These are phyloP conservation scores for Arothron firmamentum DNA, from an alignment of 2,113 vertebrate genomes.

Conservation along the genomic window DNA sequence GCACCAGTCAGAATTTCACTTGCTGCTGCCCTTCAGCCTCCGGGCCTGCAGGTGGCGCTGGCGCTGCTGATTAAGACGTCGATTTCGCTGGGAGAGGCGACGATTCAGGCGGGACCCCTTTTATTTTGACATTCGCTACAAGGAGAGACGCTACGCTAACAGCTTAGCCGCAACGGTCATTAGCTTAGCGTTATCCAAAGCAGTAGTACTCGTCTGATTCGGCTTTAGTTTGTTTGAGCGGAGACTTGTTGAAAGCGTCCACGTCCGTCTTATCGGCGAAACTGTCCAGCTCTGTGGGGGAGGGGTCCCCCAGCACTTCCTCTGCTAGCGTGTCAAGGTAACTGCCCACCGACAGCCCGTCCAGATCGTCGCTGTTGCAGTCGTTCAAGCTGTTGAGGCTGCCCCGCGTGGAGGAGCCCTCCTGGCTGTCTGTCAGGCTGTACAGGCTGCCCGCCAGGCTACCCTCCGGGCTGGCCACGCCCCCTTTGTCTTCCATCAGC, in stretches of 20 bases:
- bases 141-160: slow-evolving; percentile 2
- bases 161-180: slow-evolving; percentile 21
- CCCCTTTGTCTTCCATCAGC: slow-evolving; percentile 90
- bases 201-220: slow-evolving; percentile 94
- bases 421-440: slow-evolving; percentile 90
- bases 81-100: too few relatives aligned
- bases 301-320: slow-evolving; percentile 81
- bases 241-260: slow-evolving; percentile 69
- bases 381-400: slow-evolving; percentile 87
- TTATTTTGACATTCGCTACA: too few relatives aligned
- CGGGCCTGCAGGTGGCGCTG: not conserved
- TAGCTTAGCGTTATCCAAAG: slow-evolving; percentile 76
- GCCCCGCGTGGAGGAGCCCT: slow-evolving; percentile 77
- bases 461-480: slow-evolving; percentile 83
- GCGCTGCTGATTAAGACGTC: too few relatives aligned
- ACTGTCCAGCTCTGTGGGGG: slow-evolving; percentile 81
- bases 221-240: slow-evolving; percentile 72
- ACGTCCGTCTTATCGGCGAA: slow-evolving; percentile 79
- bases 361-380: slow-evolving; percentile 81
- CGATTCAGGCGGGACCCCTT: too few relatives aligned
- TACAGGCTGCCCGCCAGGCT: slow-evolving; percentile 89
- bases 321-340: slow-evolving; percentile 94
- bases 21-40: slow-evolving; percentile 37
- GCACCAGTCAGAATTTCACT: slow-evolving; percentile 52
- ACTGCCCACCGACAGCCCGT: slow-evolving; percentile 90